Evolutionary conservation across 2,888 invertebrate genomes (phyloP).

Genomic region (Andrena trimmerana): DNA sequence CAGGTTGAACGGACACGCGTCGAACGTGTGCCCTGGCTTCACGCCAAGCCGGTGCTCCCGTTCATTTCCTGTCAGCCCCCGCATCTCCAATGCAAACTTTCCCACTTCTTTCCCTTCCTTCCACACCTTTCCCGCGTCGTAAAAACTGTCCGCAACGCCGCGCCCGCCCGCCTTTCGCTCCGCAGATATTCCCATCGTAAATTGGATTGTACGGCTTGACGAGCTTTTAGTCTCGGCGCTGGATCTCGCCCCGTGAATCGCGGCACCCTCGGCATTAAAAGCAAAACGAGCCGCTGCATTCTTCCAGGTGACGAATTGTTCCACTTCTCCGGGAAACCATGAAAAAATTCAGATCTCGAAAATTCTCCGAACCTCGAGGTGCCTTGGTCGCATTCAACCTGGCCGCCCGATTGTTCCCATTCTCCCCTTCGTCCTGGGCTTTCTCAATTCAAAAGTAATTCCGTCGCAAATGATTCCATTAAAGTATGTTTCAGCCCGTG

Average conservation of each 20-base stretch:
- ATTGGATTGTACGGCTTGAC: not conserved
- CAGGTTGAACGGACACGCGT: slow-evolving; percentile 55
- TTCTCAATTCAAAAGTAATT: slow-evolving; percentile 3
- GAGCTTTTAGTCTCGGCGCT: not conserved
- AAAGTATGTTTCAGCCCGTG: not conserved
- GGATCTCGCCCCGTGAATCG: not conserved
- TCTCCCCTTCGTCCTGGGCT: not conserved
- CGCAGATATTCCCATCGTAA: not conserved
- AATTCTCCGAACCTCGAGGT: not conserved
- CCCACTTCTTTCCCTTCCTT: slow-evolving; percentile 1
- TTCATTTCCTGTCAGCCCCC: slow-evolving; percentile 41
- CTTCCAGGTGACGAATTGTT: not conserved
- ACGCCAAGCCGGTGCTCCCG: slow-evolving; percentile 47
- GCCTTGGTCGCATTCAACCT: too few relatives aligned
- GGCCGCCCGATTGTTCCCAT: not conserved
- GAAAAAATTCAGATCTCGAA: not conserved
- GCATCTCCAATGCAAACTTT: slow-evolving; percentile 62
- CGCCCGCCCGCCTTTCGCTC: not conserved
- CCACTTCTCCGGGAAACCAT: not conserved
- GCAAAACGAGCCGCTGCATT: not conserved
- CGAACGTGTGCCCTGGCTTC: slow-evolving; percentile 53
- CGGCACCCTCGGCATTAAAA: not conserved
- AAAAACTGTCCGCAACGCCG: not conserved
- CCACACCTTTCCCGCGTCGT: not conserved
- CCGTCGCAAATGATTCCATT: not conserved